These are phyloP conservation scores for Drosophila ananassae DNA, from an alignment of 1,140 invertebrate species.

Conservation along the genomic window DNA sequence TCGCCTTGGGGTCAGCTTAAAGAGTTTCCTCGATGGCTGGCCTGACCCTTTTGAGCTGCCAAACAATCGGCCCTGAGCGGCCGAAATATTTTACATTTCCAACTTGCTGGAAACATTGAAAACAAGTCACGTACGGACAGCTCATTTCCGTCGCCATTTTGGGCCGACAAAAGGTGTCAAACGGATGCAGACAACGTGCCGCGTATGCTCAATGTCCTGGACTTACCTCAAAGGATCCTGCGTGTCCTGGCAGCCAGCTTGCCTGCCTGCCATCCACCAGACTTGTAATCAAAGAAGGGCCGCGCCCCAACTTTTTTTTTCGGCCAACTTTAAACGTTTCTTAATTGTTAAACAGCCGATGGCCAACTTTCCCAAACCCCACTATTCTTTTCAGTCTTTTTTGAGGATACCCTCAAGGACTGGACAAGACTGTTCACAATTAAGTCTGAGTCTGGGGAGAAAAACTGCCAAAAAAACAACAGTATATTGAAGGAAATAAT, in stretches of 20 bases:
- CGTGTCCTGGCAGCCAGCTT: background rate
- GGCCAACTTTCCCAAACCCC: conserved; percentile 30
- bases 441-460: conserved; percentile 55
- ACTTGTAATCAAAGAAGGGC: conserved; percentile 52
- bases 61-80: conserved; percentile 28
- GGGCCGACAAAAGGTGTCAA: conserved; percentile 76
- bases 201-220: conserved; percentile 73
- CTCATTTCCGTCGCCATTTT: conserved; percentile 76
- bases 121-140: conserved; percentile 76
- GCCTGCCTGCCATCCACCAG: background rate
- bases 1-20: conserved; percentile 38
- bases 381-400: conserved; percentile 2
- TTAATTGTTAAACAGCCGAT: conserved; percentile 76
- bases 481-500: conserved; percentile 16
- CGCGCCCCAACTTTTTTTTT: conserved; percentile 39
- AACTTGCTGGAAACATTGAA: conserved; percentile 32
- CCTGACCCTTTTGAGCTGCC: conserved; percentile 16
- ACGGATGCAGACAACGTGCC: conserved; percentile 75
- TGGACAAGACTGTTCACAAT: conserved; percentile 54
- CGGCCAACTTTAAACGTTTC: conserved; percentile 74
- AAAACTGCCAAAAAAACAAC: conserved; percentile 25
- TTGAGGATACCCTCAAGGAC: conserved; percentile 9
- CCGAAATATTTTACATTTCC: conserved; percentile 39
- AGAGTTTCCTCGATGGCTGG: conserved; percentile 8
- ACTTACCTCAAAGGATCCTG: conserved; percentile 9